A percentile compares a stretch with the other conserved stretches of the same genome.
Conservation (phyloP, 2,797 vertebrate species). For the Chloroceryle inda region DNA sequence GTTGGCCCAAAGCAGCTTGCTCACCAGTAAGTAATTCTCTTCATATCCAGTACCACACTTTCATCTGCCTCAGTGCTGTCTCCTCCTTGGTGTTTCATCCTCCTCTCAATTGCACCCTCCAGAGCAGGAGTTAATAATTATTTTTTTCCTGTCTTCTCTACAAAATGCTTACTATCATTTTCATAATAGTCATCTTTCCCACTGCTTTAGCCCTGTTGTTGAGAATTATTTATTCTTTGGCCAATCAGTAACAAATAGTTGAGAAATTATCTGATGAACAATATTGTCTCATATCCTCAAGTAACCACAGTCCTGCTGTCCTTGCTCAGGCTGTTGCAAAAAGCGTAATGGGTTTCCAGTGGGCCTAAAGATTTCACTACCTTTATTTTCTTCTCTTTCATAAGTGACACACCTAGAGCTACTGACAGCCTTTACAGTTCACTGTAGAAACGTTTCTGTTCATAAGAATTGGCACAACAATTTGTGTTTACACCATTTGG, state of each 20-base stretch:
- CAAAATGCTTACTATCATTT: neutral
- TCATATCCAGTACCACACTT: neutral
- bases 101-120: neutral
- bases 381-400: neutral
- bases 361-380: neutral
- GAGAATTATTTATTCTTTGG: slow-evolving; percentile 1
- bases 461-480: neutral
- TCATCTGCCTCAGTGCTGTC: neutral
- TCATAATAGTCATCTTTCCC: neutral
- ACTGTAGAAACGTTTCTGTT: neutral
- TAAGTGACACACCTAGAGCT: neutral
- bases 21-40: neutral
- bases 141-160: neutral
- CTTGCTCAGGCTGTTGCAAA: neutral
- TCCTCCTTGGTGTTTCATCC: neutral
- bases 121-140: neutral
- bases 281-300: neutral
- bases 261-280: neutral
- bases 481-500: neutral
- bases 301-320: neutral
- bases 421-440: neutral
- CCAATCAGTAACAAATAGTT: neutral
- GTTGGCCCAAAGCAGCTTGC: neutral
- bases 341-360: neutral
- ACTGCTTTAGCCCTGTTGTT: neutral